Evolutionary conservation across 2,113 vertebrate genomes (phyloP).

Genomic region (Rhagologus leucostigma): DNA sequence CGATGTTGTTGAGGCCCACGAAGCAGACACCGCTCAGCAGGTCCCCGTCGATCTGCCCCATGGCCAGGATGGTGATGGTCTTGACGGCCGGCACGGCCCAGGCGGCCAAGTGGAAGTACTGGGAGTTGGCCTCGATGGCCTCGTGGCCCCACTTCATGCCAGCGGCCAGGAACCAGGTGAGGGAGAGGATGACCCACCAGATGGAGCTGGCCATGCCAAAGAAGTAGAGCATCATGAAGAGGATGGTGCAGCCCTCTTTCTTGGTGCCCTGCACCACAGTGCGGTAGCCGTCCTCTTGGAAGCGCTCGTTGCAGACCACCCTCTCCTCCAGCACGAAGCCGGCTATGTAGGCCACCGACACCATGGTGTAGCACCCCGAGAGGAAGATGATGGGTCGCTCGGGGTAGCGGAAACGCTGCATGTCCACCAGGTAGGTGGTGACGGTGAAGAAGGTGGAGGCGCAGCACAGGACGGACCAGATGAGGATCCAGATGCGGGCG

Average conservation of each 20-base stretch:
- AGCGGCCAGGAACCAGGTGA: slow-evolving; percentile 96
- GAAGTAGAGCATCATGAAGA: slow-evolving; percentile 99
- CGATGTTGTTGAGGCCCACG: slow-evolving; percentile 90
- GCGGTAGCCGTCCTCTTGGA: slow-evolving; percentile 85
- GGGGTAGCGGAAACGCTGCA: slow-evolving; percentile 96
- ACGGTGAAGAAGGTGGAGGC: slow-evolving; percentile 96
- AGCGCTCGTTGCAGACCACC: slow-evolving; percentile 91
- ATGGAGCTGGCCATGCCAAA: slow-evolving; percentile 98
- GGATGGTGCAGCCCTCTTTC: slow-evolving; percentile 96
- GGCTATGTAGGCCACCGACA: slow-evolving; percentile 94
- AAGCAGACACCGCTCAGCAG: slow-evolving; percentile 94
- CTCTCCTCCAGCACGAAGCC: slow-evolving; percentile 92
- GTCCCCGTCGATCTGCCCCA: slow-evolving; percentile 95
- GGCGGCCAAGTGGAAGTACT: slow-evolving; percentile 95
- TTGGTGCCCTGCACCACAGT: slow-evolving; percentile 96
- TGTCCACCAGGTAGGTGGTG: slow-evolving; percentile 95
- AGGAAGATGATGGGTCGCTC: slow-evolving; percentile 97
- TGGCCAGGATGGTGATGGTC: slow-evolving; percentile 95
- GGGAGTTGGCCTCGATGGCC: slow-evolving; percentile 95
- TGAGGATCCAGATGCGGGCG: slow-evolving; percentile 93
- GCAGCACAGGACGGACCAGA: slow-evolving; percentile 94
- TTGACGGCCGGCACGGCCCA: slow-evolving; percentile 96
- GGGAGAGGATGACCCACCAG: slow-evolving; percentile 98
- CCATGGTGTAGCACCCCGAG: slow-evolving; percentile 97
- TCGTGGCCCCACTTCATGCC: slow-evolving; percentile 99